Conservation (phyloP, 2,113 vertebrate species). For the Stercorarius parasiticus region DNA sequence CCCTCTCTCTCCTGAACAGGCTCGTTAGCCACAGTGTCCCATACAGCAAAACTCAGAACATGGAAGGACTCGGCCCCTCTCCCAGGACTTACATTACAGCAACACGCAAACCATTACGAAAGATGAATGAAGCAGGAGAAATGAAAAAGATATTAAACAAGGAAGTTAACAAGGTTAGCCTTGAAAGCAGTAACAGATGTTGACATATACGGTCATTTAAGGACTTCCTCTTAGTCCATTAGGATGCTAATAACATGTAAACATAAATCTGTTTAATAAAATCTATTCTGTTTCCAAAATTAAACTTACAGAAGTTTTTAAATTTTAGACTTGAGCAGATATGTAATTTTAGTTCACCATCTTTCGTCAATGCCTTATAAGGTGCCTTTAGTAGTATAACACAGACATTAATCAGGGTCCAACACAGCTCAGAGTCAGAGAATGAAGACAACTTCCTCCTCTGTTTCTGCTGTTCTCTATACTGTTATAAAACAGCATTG, state of each 20-base stretch:
- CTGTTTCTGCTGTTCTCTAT: background rate
- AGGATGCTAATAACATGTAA: background rate
- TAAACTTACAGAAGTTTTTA: background rate
- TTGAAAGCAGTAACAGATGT: background rate
- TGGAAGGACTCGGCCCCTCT: background rate
- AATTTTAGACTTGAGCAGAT: background rate
- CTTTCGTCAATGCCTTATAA: background rate
- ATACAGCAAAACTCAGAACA: background rate
- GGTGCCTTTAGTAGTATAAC: background rate
- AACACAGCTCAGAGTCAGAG: background rate
- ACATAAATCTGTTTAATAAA: background rate
- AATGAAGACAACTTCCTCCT: background rate
- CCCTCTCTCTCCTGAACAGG: background rate
- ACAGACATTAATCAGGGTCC: background rate
- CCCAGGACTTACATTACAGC: background rate
- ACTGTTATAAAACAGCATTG: background rate
- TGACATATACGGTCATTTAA: background rate
- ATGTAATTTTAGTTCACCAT: background rate
- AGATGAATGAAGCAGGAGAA: background rate
- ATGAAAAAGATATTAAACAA: background rate
- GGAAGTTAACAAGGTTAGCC: background rate
- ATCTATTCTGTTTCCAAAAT: background rate
- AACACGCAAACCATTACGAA: background rate
- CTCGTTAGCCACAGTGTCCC: background rate
- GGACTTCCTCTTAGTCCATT: background rate